Percentiles rank a stretch among this genome's conserved stretches.
Evolutionary conservation across 37 sponge, comb jelly and placozoan species (phyloP).

Genomic region (Halichondria panicea): DNA sequence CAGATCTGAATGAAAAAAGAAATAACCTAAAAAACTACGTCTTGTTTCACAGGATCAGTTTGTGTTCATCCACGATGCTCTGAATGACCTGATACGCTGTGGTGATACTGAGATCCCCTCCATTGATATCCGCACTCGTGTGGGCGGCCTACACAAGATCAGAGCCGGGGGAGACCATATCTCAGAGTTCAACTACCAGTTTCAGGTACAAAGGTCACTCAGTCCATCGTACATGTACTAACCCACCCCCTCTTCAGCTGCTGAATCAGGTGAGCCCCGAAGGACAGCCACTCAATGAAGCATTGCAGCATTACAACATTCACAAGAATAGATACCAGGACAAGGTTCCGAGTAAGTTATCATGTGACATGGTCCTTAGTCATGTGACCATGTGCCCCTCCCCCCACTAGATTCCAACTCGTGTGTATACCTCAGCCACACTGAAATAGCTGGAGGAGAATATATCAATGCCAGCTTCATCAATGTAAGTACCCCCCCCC

Average conservation of each 20-base stretch:
- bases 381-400: neutral
- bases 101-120: slow-evolving; percentile 71
- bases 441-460: slow-evolving; percentile 31
- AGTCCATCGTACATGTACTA: neutral
- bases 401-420: slow-evolving; percentile 15
- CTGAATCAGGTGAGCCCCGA: slow-evolving; percentile 53
- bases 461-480: slow-evolving; percentile 83
- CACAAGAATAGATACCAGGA: slow-evolving; percentile 56
- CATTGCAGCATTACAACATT: slow-evolving; percentile 51
- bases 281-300: too few relatives aligned
- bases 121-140: slow-evolving; percentile 18
- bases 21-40: too few relatives aligned
- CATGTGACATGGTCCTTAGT: neutral
- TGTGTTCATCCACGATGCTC: slow-evolving; percentile 93
- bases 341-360: slow-evolving; percentile 56
- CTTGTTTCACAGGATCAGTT: slow-evolving; percentile 78
- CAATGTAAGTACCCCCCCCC: slow-evolving; percentile 66
- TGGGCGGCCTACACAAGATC: slow-evolving; percentile 40
- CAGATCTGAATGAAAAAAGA: too few relatives aligned
- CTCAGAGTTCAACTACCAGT: slow-evolving; percentile 69
- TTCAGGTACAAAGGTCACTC: slow-evolving; percentile 41
- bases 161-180: too few relatives aligned
- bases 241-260: slow-evolving; percentile 16
- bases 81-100: slow-evolving; percentile 82
- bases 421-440: slow-evolving; percentile 18